These are phyloP conservation scores for Cassiopea andromeda DNA, from an alignment of 30 jellyfish, hydroid and myxozoan genomes.

Conservation along the genomic window DNA sequence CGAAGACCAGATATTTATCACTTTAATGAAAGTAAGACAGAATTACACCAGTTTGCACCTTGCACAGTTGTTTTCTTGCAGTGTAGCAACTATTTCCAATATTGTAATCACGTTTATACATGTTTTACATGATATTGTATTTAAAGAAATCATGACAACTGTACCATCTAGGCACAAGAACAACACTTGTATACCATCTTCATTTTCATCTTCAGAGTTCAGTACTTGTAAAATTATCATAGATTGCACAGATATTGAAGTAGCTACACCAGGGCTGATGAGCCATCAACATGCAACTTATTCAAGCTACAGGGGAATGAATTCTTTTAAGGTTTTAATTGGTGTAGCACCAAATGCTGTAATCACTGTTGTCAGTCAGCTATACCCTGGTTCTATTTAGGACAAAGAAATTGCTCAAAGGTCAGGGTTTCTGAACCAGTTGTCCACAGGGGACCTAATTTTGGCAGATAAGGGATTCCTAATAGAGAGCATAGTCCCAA, in stretches of 20 bases:
- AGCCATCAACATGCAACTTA: slow-evolving; percentile 9
- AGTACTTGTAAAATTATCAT: slow-evolving; percentile 29
- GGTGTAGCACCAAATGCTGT: slow-evolving; percentile 49
- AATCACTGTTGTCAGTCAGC: slow-evolving; percentile 7
- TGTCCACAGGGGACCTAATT: slow-evolving; percentile 30
- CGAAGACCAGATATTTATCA: slow-evolving; percentile 35
- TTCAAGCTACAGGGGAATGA: slow-evolving; percentile 33
- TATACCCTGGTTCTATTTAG: slow-evolving; percentile 20
- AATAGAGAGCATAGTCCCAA: slow-evolving; percentile 15
- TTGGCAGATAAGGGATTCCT: slow-evolving; percentile 24
- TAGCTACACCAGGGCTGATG: slow-evolving; percentile 18
- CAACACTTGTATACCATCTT: slow-evolving; percentile 18
- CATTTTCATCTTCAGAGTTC: slow-evolving; percentile 8
- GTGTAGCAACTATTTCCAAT: background rate
- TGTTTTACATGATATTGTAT: slow-evolving; percentile 11
- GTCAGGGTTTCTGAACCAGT: slow-evolving; percentile 9
- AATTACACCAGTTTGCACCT: slow-evolving; percentile 44
- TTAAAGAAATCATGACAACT: slow-evolving; percentile 14
- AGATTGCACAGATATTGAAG: slow-evolving; percentile 31
- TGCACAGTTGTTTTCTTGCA: background rate
- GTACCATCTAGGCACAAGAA: slow-evolving; percentile 32
- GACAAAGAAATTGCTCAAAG: slow-evolving; percentile 35
- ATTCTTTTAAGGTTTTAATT: slow-evolving; percentile 24
- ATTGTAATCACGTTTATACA: slow-evolving; percentile 11
- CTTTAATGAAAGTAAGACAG: slow-evolving; percentile 42